Percentiles rank a stretch among this genome's conserved stretches.
Evolutionary conservation across 37 sponge, comb jelly and placozoan genomes (phyloP).

Genomic region (Spongilla lacustris): DNA sequence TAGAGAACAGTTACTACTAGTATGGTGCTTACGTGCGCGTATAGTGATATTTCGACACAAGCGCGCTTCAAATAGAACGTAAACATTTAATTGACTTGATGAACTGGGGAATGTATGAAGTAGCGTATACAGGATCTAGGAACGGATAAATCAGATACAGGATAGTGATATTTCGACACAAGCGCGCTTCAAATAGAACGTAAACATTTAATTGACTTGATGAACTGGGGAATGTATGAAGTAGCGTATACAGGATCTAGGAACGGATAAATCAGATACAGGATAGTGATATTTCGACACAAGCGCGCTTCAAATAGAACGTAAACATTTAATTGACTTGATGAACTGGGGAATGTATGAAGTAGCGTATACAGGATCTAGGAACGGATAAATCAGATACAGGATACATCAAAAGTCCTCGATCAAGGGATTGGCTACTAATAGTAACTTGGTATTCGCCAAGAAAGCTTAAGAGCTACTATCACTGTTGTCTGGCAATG

Average conservation of each 20-base stretch:
- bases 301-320: neutral
- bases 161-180: neutral
- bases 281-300: neutral
- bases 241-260: neutral
- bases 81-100: too few species aligned
- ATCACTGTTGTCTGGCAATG: neutral
- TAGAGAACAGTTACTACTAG: too few species aligned
- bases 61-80: neutral
- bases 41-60: neutral
- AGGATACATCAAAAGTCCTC: neutral
- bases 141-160: too few species aligned
- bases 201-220: neutral
- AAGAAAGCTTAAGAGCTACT: neutral
- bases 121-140: too few species aligned
- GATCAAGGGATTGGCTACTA: neutral
- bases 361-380: too few species aligned
- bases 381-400: too few species aligned
- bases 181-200: conserved; percentile 4
- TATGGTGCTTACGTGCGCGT: too few species aligned
- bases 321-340: too few species aligned
- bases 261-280: neutral
- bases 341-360: too few species aligned
- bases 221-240: neutral
- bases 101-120: too few species aligned
- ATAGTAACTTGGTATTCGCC: neutral